Evolutionary conservation across 2,888 invertebrate genomes (phyloP).

Genomic region (Cheilosia grossa): DNA sequence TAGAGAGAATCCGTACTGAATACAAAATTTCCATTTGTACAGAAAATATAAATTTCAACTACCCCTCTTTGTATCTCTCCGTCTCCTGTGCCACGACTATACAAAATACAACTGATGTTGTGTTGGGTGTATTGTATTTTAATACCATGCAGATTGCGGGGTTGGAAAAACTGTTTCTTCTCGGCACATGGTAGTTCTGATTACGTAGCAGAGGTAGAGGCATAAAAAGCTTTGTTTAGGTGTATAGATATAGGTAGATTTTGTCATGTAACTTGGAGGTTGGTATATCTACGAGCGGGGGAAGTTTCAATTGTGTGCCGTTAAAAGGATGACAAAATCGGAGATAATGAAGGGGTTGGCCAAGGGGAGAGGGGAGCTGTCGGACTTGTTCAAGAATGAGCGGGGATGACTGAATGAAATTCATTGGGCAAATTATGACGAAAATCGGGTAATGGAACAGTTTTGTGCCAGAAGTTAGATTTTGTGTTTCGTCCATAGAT

Average conservation of each 20-base stretch:
- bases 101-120: not conserved
- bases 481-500: not conserved
- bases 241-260: slow-evolving; percentile 9
- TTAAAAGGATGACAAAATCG: slow-evolving; percentile 27
- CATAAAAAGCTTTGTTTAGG: not conserved
- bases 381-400: not conserved
- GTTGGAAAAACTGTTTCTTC: slow-evolving; percentile 23
- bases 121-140: slow-evolving; percentile 53
- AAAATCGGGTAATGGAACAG: slow-evolving; percentile 26
- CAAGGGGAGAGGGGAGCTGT: not conserved
- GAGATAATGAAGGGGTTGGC: slow-evolving; percentile 22
- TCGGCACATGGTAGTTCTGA: slow-evolving; percentile 41
- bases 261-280: slow-evolving; percentile 26
- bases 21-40: slow-evolving; percentile 60
- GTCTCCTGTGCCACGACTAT: not conserved
- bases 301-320: slow-evolving; percentile 54
- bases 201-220: slow-evolving; percentile 20
- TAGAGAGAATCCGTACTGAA: slow-evolving; percentile 30
- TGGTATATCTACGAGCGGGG: slow-evolving; percentile 4
- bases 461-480: slow-evolving; percentile 6
- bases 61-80: not conserved
- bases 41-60: slow-evolving; percentile 50
- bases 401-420: not conserved
- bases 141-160: slow-evolving; percentile 61
- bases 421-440: slow-evolving; percentile 19